Base-by-base conservation (phyloP, 2,888 invertebrate species). In the Amphiduros pacificus region DNA sequence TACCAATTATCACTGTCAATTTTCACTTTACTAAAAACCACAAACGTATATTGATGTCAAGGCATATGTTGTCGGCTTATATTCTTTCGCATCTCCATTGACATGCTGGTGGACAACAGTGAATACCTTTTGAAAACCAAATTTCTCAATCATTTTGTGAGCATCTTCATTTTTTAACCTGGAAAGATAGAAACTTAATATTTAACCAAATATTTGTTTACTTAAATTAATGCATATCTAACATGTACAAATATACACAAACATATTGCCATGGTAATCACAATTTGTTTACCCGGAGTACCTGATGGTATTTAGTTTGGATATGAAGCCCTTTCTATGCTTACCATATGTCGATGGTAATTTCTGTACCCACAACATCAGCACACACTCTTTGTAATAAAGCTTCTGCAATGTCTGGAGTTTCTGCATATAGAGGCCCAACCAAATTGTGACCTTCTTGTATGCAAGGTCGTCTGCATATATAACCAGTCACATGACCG, bases 381-480 rank as follows among this genome's bases (percentile, higher is more conserved):
- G 11, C 26, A 29, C 48, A 63, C 9, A 63, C 24, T 2, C 22
- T 9, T 24, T 55, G 54, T n/a, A 63, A 26, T 32, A 63, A 17
- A 36, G 54, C 59, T 9, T 29, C 22, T 20, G 59, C 63, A 3
- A 60, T 26, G 14, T 48, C 50, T 29, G 50, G n/a, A 11, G 20
- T 27, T 22, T 63, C 63, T 9, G 59, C 63, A 32, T 63, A 63
- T 36, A 63, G 22, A 1, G 63, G 63, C 9, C 63, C 63, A 27
- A 60, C 48, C 3, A 49, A n/a, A 49, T 60, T 54, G 20, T 36
- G 11, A 11, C 36, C 50, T 40, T 58, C 58, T 31, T 60, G 55
- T 17, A 60, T 53, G 31, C 60, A 60, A 24, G 55, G 49, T 40
- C 60, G 29, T 27, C 58, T 9, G 17, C 48, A 48, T 5, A 31